Evolutionary conservation across 2,888 invertebrate genomes (phyloP).

Genomic region (Drosophila algonquin): DNA sequence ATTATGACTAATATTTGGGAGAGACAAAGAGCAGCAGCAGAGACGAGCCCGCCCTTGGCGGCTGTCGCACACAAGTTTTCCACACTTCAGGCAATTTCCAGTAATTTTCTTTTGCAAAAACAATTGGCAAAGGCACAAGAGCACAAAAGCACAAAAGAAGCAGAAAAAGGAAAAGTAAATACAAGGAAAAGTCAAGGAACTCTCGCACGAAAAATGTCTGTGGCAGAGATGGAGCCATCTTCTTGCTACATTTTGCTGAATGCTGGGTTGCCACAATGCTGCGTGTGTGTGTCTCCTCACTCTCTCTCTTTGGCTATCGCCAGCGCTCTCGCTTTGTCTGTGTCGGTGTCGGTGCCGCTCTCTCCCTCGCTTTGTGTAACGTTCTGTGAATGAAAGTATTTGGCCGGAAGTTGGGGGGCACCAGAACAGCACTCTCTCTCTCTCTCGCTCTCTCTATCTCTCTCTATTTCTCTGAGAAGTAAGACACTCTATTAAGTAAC

Average conservation of each 20-base stretch:
- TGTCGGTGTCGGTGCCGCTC: slow-evolving; percentile 1
- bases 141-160: not conserved
- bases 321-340: not conserved
- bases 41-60: not conserved
- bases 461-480: not conserved
- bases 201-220: slow-evolving; percentile 39
- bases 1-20: slow-evolving; percentile 69
- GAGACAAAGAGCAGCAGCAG: slow-evolving; percentile 53
- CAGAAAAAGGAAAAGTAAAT: slow-evolving; percentile 29
- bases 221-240: slow-evolving; percentile 4
- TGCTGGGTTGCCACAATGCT: slow-evolving; percentile 60
- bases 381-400: slow-evolving; percentile 63
- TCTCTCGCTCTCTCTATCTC: slow-evolving; percentile 12
- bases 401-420: slow-evolving; percentile 11
- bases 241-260: slow-evolving; percentile 67
- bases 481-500: slow-evolving; percentile 71
- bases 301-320: slow-evolving; percentile 7
- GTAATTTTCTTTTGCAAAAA: slow-evolving; percentile 68
- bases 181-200: slow-evolving; percentile 76
- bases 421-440: slow-evolving; percentile 18
- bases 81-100: slow-evolving; percentile 70
- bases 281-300: slow-evolving; percentile 52
- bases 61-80: slow-evolving; percentile 67
- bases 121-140: slow-evolving; percentile 49
- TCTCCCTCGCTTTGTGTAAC: slow-evolving; percentile 18